Evolutionary conservation across 2,113 vertebrate species (phyloP), one percentile per base, ranked within the genome.

Genomic region (Aegithalos caudatus): DNA sequence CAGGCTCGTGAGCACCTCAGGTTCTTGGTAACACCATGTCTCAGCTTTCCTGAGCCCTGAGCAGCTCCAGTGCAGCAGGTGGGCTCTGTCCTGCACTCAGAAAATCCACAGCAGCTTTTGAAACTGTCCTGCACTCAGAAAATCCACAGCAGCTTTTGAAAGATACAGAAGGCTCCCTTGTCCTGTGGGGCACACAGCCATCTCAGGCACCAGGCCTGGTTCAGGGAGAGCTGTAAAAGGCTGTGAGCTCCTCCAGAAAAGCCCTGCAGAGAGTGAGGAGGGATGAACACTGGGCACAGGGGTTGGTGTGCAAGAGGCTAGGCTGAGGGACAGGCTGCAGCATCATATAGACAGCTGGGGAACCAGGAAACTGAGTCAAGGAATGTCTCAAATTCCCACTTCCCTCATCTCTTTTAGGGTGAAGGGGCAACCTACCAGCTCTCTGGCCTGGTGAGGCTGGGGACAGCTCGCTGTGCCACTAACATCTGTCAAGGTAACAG

Each of bases 41-140:
- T 62, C 0, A 0, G 17, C 33, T 77, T 60, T 90, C 28, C 54
- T 0, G 0, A n/a, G 58, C 40, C 16, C 28, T 0, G 1, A 54
- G 56, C 56, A 53, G 79, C 71, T 76, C 66, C 61, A n/a, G 25
- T 1, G 0, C n/a, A 14, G 44, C 38, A 56, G 42, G 20, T 28
- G 23, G 31, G 42, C 64, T 60, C 61, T 80, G 42, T 47, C 57
- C 62, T 74, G 47, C 14, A 14, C 40, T 42, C 48, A 12, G 21
- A 45, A 83, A 66, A 48, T 21, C 25, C 33, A 31, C 28, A 45
- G 25, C 35, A 48, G 40, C 54, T 92, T 87, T n/a, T 28, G 33
- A 60, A 45, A 53, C n/a, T n/a, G n/a, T n/a, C n/a, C n/a, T n/a
- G n/a, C 40, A 40, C 40, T 40, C 47, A 12, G 21, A 45, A 83